Evolutionary conservation across 2,888 invertebrate genomes (phyloP).

Genomic region (Frankliniella fusca): DNA sequence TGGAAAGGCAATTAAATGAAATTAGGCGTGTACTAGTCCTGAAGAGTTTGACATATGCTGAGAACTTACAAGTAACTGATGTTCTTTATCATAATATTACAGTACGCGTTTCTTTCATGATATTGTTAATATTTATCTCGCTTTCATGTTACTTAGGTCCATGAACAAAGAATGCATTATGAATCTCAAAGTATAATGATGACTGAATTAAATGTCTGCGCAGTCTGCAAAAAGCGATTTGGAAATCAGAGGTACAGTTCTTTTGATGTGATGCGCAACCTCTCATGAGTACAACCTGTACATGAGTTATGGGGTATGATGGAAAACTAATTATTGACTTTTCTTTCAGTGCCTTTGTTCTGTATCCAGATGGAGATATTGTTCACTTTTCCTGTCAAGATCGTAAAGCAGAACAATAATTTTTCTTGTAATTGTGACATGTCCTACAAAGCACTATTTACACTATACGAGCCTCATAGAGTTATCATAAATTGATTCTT

Average conservation of each 20-base stretch:
- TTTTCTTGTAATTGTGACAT: too few relatives aligned
- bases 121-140: background rate
- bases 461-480: too few relatives aligned
- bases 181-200: conserved; percentile 80
- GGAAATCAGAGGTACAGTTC: conserved; percentile 83
- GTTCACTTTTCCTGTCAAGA: conserved; percentile 85
- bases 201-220: conserved; percentile 82
- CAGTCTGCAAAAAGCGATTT: conserved; percentile 89
- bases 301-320: conserved; percentile 27
- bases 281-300: conserved; percentile 30
- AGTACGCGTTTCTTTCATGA: background rate
- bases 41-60: conserved; percentile 78
- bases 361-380: conserved; percentile 85
- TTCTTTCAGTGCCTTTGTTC: conserved; percentile 76
- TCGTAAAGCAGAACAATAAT: background rate
- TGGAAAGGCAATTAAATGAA: conserved; percentile 68
- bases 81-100: background rate
- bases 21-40: conserved; percentile 72
- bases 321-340: conserved; percentile 33
- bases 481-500: too few relatives aligned
- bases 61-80: conserved; percentile 66
- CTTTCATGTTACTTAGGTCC: conserved; percentile 52
- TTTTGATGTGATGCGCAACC: background rate
- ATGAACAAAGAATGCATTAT: conserved; percentile 72
- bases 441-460: too few relatives aligned